Evolutionary conservation across 2,113 vertebrate species (phyloP).

Genomic region (Mirza zaza): DNA sequence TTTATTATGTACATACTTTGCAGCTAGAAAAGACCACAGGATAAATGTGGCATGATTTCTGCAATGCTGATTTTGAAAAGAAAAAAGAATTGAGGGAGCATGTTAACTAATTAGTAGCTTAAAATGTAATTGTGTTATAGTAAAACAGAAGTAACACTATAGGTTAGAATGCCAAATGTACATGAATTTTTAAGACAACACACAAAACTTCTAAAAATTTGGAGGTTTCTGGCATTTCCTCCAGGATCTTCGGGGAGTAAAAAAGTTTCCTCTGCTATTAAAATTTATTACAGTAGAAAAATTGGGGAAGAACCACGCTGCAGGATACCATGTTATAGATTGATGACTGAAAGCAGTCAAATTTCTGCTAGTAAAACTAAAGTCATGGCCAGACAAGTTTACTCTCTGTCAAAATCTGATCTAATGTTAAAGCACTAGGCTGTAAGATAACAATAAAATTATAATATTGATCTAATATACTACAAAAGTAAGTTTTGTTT

Average conservation of each 20-base stretch:
- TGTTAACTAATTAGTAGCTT: conserved; percentile 19
- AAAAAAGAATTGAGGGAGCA: background rate
- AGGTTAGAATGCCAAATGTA: background rate
- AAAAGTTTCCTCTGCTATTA: background rate
- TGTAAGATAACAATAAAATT: background rate
- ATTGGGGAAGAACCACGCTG: background rate
- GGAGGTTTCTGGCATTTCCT: background rate
- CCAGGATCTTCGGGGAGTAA: background rate
- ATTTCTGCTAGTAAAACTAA: conserved; percentile 22
- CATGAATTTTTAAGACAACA: conserved; percentile 36
- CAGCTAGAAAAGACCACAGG: background rate
- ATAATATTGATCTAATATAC: background rate
- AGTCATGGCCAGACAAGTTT: background rate
- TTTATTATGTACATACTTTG: background rate
- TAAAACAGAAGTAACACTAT: background rate
- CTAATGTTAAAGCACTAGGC: background rate
- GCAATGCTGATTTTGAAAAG: background rate
- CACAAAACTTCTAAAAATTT: conserved; percentile 7
- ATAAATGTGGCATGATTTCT: conserved; percentile 1
- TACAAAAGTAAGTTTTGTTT: conserved; percentile 38
- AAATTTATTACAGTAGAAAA: conserved; percentile 26
- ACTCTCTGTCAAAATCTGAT: background rate
- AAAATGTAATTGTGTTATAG: background rate
- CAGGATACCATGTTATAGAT: background rate
- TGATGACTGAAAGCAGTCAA: background rate